Conservation (phyloP, 2,888 invertebrate species). For the Drosophila pseudotakahashii region DNA sequence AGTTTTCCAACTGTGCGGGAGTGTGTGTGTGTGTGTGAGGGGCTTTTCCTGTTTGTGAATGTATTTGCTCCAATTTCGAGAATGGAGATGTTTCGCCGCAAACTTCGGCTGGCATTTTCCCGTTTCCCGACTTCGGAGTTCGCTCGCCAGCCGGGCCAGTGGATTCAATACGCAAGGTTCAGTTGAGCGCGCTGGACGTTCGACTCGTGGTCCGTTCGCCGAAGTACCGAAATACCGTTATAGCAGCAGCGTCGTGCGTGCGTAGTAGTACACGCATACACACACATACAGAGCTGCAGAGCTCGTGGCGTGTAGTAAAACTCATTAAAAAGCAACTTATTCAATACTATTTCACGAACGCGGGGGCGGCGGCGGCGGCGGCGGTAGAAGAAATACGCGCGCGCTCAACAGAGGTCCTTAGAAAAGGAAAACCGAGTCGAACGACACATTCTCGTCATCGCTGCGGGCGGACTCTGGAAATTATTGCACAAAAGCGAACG, state of each 20-base stretch:
- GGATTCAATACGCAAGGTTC: constrained; percentile 80
- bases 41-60: constrained; percentile 43
- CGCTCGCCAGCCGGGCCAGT: constrained; percentile 56
- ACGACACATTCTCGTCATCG: constrained; percentile 12
- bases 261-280: constrained; percentile 65
- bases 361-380: constrained; percentile 6
- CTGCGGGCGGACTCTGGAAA: constrained; percentile 45
- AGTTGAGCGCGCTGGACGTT: constrained; percentile 82
- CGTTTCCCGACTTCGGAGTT: constrained; percentile 42
- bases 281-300: constrained; percentile 47
- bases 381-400: constrained; percentile 31
- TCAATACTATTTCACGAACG: constrained; percentile 72
- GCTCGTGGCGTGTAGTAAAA: constrained; percentile 74
- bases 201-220: constrained; percentile 43
- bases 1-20: constrained; percentile 38
- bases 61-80: constrained; percentile 71
- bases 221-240: constrained; percentile 37
- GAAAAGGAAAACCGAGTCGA: constrained; percentile 1
- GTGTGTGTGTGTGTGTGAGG: constrained; percentile 15
- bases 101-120: constrained; percentile 41
- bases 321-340: constrained; percentile 71
- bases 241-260: constrained; percentile 57
- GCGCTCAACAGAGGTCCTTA: constrained; percentile 38
- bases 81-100: constrained; percentile 36
- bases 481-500: constrained; percentile 59